phyloP scores from a whole-genome alignment of 2,113 vertebrate species.

The Arenaria interpres region DNA sequence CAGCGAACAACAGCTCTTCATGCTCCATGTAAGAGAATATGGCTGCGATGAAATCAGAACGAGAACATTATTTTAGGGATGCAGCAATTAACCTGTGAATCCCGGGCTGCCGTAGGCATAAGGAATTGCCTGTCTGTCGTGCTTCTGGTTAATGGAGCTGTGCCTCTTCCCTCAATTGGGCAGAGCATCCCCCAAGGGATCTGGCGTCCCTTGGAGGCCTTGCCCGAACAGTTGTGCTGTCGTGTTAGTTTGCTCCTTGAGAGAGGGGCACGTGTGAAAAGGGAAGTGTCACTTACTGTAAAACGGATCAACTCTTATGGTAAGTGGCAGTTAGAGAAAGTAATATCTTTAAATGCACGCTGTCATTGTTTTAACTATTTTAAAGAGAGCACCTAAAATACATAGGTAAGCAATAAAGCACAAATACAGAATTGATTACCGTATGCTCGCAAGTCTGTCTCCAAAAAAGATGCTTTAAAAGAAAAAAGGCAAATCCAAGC shows the following conservation, averaged over 20 bases:
- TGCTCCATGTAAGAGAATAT: background rate
- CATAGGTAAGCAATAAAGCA: background rate
- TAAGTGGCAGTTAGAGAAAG: background rate
- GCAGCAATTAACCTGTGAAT: slow-evolving; percentile 31
- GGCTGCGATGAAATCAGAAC: background rate
- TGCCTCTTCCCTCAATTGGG: background rate
- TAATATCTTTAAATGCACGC: accelerated
- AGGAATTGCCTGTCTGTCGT: background rate
- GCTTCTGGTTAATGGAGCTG: slow-evolving; percentile 29
- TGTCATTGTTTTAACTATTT: no score
- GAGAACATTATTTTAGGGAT: background rate
- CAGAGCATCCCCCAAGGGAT: background rate
- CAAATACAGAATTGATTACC: background rate
- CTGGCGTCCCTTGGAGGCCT: background rate
- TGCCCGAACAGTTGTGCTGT: background rate
- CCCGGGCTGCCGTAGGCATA: background rate
- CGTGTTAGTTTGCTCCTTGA: background rate
- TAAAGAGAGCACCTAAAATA: background rate
- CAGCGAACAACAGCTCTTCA: background rate
- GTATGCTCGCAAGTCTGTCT: background rate
- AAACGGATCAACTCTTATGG: background rate
- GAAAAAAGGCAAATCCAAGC: background rate
- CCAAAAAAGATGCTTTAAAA: background rate
- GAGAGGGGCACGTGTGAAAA: background rate
- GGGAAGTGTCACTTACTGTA: background rate